Base-by-base conservation (phyloP, 1,140 invertebrate species). In the Pseudomyrmex gracilis region DNA sequence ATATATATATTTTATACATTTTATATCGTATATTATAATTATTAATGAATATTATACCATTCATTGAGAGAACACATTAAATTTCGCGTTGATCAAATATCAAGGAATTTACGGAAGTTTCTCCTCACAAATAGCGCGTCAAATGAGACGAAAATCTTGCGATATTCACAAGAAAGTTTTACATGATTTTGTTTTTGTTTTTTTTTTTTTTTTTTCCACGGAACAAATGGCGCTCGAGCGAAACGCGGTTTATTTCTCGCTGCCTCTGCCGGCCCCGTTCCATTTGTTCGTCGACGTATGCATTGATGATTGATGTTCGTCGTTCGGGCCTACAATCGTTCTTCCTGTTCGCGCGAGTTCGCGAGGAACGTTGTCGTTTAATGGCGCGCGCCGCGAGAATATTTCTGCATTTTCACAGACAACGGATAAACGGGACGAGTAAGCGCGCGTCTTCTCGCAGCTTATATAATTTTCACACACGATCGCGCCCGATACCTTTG, bases 261-360 rank as follows among this genome's bases (percentile, higher is more conserved):
- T 71, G 76, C 76, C 60, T 58, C 66, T 53, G 57, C 55, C 51
- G 49, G 13, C 10, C 49, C 10, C 13, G 13, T 10, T 15, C 43
- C 47, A 47, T 78, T 78, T 78, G 53, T 45, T 78, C 34, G 53
- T 51, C 63, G 17, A 9, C 34, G 34, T 58, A 78, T 78, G 43
- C 58, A 71, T 80, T 20, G 66, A 80, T 78, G 76, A 78, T 80
- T 49, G 55, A 80, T 80, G 66, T 80, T 80, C 58, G 22, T 80
- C 45, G 64, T 78, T 70, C 15, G 51, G 17, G 51, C 51, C 34
- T 68, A 68, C 64, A 78, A 78, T 78, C 76, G 76, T 78, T 78
- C 76, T 78, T 78, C 20, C 63, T 57, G 20, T 57, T 34, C 34
- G 34, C 74, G 49, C 64, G 51, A 15, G 68, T 78, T 68, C 49